Base-by-base conservation (phyloP, 2,888 invertebrate species). In the Tipula lateralis region DNA sequence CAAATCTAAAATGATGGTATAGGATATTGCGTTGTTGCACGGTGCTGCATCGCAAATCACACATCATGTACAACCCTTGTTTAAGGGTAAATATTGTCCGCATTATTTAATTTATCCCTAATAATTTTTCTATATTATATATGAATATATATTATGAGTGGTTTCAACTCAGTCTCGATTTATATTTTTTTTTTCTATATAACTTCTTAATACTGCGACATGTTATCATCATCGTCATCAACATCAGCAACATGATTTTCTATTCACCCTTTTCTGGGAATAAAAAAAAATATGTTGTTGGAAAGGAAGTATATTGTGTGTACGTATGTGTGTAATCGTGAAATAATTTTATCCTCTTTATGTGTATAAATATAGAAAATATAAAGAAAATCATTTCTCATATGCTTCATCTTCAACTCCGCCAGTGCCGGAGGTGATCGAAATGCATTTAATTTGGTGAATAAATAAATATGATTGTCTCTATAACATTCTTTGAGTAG, bases 201-300 rank as follows among this genome's bases (percentile, higher is more conserved):
- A 50, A 66, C 66, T 66, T 66, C 66, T 66, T 66, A 66, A 66
- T 66, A 66, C 66, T 66, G 66, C 66, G 66, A 66, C 66, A 66
- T 66, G 24, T 66, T 66, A 66, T 66, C 66, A 66, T 66, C 66
- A 66, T 66, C 66, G 66, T 66, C 66, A 66, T 24, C 24, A 66
- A 66, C 66, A 66, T 66, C 24, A 66, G 66, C 66, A 66, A 9
- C 66, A 66, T 66, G 66, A 24, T 66, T 66, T 66, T 66, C 24
- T 66, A 66, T 66, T 66, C 66, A 66, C 66, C 66, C 66, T 66
- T 66, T 66, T 66, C 66, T 66, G 66, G 66, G 24, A 66, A 66
- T 9, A 66, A 66, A 66, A 66, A 66, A 66, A 66, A 66, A 66
- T 66, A 66, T 66, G 66, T 9, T 66, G n/a, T 66, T 66, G 24